phyloP scores from a whole-genome alignment of 2,888 invertebrate genomes.

The Spodoptera picta region DNA sequence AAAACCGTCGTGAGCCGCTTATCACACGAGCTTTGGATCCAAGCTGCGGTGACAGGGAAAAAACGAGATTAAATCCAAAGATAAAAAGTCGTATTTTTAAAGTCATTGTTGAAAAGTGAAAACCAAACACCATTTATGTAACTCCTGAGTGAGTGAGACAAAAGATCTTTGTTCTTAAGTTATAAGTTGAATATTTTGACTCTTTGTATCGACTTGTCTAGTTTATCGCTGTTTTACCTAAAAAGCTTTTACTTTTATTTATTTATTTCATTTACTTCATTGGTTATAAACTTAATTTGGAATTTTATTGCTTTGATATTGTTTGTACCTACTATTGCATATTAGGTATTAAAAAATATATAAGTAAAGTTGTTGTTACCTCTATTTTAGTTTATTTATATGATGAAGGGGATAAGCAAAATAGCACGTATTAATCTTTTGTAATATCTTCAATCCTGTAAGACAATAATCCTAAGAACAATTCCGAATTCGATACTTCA shows the following conservation, averaged over 20 bases:
- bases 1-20: conserved; percentile 66
- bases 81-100: conserved; percentile 60
- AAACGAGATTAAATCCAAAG: conserved; percentile 66
- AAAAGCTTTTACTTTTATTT: not conserved
- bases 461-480: no score
- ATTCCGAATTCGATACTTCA: no score
- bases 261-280: no score
- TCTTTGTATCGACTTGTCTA: conserved; percentile 18
- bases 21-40: conserved; percentile 63
- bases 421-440: no score
- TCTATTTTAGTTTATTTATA: no score
- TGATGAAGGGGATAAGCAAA: no score
- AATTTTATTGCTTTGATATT: not conserved
- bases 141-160: conserved; percentile 51
- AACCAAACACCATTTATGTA: conserved; percentile 59
- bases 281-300: conserved; percentile 1
- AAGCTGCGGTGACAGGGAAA: conserved; percentile 68
- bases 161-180: conserved; percentile 55
- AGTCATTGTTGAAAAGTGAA: conserved; percentile 61
- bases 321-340: not conserved
- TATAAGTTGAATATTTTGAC: conserved; percentile 34
- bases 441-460: no score
- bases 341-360: not conserved
- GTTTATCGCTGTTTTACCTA: conserved; percentile 35
- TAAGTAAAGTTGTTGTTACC: no score